Evolutionary conservation across 2,113 vertebrate genomes (phyloP), one percentile per base, ranked within the genome.

Genomic region (Pangasianodon gigas): DNA sequence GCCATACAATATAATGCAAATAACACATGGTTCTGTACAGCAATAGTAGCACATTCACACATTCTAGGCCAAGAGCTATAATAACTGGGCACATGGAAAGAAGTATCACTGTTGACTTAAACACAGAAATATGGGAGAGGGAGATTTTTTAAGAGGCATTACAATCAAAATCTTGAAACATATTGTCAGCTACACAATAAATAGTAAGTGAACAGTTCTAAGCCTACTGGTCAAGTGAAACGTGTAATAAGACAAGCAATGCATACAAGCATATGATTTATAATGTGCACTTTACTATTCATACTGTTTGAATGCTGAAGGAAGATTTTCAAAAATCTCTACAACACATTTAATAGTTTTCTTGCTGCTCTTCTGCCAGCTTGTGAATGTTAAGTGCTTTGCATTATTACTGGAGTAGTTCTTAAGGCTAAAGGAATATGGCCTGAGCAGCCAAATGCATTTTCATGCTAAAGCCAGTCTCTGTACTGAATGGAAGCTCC

Each of bases 1-100:
- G 98, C 97, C 97, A 97, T 98, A 98, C 97, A 97, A 96, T 96
- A 95, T 96, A 96, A 95, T 51, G 96, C 96, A 95, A 97, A 96
- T 96, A 94, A 94, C 94, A 94, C 92, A 95, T 93, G 95, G 95
- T 87, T 96, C 96, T 98, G 96, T 97, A 97, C 97, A 97, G 95
- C 86, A 93, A 94, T 94, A 95, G 95, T 93, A 94, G 94, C 95
- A 97, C 96, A 96, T 96, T 97, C 96, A 96, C 94, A 95, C 95
- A 95, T 79, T 95, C 93, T 94, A 92, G 90, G 94, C 94, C 92
- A 92, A 90, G 89, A 92, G 89, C 58, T 86, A 90, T 87, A 91
- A 86, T 67, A 77, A 87, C 89, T 91, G 92, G 88, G 89, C 91
- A 60, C 90, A 88, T 84, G 71, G 54, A 85, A 41, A 88, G 44